These are phyloP conservation scores for Thysanoteuthis rhombus DNA, from an alignment of 2,888 invertebrate genomes.

Conservation along the genomic window DNA sequence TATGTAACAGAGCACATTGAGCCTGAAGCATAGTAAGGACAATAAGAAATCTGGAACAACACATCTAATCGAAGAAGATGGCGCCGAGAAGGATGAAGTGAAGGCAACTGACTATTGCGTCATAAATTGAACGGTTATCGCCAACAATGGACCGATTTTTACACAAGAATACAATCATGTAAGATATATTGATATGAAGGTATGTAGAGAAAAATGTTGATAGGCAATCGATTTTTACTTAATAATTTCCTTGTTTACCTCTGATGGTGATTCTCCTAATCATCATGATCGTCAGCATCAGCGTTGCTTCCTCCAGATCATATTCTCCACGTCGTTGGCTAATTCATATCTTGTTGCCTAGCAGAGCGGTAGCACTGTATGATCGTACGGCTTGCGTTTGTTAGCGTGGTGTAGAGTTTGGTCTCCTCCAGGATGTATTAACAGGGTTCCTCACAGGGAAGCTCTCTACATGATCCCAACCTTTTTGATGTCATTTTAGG, in stretches of 20 bases:
- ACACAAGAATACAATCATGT: neutral
- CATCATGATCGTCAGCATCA: too few relatives aligned
- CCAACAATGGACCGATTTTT: neutral
- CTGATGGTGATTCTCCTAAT: neutral
- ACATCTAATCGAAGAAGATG: neutral
- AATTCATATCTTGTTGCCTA: too few relatives aligned
- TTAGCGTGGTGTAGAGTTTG: too few relatives aligned
- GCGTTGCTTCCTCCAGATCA: too few relatives aligned
- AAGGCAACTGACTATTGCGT: neutral
- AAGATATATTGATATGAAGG: neutral
- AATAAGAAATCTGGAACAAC: neutral
- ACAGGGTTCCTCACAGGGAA: too few relatives aligned
- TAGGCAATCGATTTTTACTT: neutral
- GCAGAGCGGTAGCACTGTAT: too few relatives aligned
- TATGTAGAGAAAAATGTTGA: neutral
- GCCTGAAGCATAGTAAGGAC: neutral
- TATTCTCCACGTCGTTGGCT: too few relatives aligned
- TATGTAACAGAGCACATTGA: neutral
- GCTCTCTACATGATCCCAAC: too few relatives aligned
- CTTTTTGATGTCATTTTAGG: too few relatives aligned
- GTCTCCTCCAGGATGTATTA: too few relatives aligned
- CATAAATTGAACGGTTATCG: neutral
- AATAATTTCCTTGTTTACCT: neutral
- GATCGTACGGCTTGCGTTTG: too few relatives aligned
- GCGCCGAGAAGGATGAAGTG: neutral